phyloP scores from a whole-genome alignment of 2,797 vertebrate genomes.

The Xenops minutus region DNA sequence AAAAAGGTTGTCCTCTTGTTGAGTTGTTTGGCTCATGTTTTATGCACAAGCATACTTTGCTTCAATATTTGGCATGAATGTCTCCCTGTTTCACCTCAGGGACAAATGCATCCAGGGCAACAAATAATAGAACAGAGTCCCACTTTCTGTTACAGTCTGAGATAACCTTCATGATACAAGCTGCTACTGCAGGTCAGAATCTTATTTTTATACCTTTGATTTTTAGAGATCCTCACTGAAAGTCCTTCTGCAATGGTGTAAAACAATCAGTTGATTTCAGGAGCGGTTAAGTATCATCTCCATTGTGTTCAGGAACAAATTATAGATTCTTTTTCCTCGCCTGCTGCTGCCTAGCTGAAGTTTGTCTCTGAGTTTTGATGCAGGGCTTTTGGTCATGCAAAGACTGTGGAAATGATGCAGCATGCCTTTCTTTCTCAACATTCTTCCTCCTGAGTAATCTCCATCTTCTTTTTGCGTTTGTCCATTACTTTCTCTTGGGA shows the following conservation, averaged over 20 bases:
- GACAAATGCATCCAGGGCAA: background rate
- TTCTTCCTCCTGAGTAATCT: background rate
- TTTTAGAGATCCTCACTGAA: background rate
- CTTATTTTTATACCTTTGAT: background rate
- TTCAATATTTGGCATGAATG: slow-evolving; percentile 26
- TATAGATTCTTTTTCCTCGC: background rate
- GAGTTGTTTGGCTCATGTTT: slow-evolving; percentile 42
- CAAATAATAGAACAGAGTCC: background rate
- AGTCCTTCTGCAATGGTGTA: background rate
- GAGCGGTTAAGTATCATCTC: background rate
- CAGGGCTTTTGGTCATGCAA: background rate
- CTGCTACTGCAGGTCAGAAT: background rate
- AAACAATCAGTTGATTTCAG: background rate
- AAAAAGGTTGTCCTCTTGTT: slow-evolving; percentile 5
- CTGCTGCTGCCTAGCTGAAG: background rate
- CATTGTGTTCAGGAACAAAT: background rate
- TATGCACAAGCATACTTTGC: slow-evolving; percentile 9
- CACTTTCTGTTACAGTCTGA: background rate
- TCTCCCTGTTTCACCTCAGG: slow-evolving; percentile 4
- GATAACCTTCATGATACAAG: background rate
- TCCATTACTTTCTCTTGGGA: background rate
- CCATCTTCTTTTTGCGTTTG: background rate
- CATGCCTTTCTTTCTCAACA: background rate
- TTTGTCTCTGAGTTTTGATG: background rate
- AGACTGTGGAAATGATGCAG: background rate